phyloP scores from a whole-genome alignment of 2,888 invertebrate species.

The Drosophila recens region DNA sequence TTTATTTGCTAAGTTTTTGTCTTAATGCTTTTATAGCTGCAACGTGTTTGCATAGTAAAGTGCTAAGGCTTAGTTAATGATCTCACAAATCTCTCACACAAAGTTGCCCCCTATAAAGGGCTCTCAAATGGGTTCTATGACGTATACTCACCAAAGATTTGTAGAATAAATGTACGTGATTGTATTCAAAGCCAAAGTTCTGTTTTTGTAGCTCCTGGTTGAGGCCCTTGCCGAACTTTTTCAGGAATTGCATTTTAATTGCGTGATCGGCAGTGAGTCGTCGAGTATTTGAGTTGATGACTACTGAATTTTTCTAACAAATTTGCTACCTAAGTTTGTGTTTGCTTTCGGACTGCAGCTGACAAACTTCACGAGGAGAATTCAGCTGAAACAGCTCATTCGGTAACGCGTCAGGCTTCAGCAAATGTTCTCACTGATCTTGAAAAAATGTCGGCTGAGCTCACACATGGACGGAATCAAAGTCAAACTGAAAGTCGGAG shows the following conservation, averaged over 20 bases:
- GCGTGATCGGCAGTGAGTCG: neutral
- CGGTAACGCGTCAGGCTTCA: constrained; percentile 28
- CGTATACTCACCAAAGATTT: constrained; percentile 82
- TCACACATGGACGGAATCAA: constrained; percentile 30
- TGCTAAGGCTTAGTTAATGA: constrained; percentile 20
- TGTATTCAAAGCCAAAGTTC: constrained; percentile 82
- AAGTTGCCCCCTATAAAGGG: neutral
- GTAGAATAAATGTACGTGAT: constrained; percentile 82
- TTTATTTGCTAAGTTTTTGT: constrained; percentile 9
- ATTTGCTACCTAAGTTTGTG: neutral
- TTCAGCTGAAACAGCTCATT: constrained; percentile 24
- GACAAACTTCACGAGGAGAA: constrained; percentile 2
- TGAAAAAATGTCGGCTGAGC: constrained; percentile 19
- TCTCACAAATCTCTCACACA: constrained; percentile 33
- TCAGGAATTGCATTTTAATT: constrained; percentile 74
- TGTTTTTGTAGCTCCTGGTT: constrained; percentile 78
- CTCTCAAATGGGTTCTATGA: neutral
- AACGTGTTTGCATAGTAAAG: constrained; percentile 21
- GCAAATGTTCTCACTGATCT: constrained; percentile 33
- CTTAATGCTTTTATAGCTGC: constrained; percentile 21
- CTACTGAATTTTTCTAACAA: neutral
- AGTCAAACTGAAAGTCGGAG: neutral
- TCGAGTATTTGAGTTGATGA: neutral
- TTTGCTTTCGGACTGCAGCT: constrained; percentile 13
- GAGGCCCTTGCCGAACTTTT: constrained; percentile 74